phyloP scores from a whole-genome alignment of 2,797 vertebrate species.

The Monodelphis domestica region DNA sequence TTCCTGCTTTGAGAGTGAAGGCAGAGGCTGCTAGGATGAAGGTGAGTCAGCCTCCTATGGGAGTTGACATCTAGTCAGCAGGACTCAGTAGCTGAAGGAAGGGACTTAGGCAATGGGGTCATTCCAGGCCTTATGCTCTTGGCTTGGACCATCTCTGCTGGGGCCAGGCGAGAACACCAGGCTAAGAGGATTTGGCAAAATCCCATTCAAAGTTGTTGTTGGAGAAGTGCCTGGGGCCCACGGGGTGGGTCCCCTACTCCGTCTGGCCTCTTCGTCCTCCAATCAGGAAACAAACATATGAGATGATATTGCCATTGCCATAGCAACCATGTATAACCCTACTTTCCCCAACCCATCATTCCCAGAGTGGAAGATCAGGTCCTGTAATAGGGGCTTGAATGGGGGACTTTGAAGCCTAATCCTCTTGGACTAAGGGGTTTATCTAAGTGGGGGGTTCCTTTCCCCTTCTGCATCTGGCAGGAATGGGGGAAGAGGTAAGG shows the following conservation, averaged over 20 bases:
- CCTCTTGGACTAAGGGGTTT: conserved; percentile 71
- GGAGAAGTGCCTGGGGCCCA: conserved; percentile 31
- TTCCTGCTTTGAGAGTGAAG: not conserved
- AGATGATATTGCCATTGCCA: conserved; percentile 53
- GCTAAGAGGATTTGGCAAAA: conserved; percentile 57
- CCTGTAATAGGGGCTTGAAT: not conserved
- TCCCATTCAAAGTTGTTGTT: conserved; percentile 55
- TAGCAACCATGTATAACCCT: not conserved
- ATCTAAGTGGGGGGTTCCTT: conserved; percentile 62
- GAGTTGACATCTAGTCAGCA: not conserved
- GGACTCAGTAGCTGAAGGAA: not conserved
- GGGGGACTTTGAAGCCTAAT: conserved; percentile 69
- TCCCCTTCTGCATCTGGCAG: conserved; percentile 22
- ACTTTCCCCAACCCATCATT: not conserved
- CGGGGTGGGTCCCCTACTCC: not conserved
- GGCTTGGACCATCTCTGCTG: not conserved
- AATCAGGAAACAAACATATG: conserved; percentile 2
- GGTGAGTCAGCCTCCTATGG: not conserved
- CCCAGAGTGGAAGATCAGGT: conserved; percentile 54
- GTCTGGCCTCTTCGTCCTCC: not conserved
- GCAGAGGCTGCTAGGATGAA: not conserved
- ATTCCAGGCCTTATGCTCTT: conserved; percentile 3
- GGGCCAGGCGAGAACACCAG: conserved; percentile 36
- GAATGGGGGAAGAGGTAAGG: not conserved
- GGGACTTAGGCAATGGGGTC: not conserved